A percentile compares a stretch with the other conserved stretches of the same genome.
Evolutionary conservation across 2,113 vertebrate genomes (phyloP).

Genomic region (Corydoras maculifer): DNA sequence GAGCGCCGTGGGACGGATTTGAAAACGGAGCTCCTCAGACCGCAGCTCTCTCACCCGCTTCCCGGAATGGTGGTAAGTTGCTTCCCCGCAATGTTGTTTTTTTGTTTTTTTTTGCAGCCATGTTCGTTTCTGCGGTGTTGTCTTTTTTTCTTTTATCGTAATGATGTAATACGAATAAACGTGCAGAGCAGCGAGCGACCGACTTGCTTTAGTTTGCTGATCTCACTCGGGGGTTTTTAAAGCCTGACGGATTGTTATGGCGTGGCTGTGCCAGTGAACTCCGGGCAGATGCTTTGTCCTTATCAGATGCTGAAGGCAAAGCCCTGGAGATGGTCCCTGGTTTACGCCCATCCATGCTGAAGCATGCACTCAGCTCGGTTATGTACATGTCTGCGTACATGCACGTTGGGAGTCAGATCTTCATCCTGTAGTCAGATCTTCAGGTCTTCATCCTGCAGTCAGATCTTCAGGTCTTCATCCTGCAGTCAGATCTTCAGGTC

Average conservation of each 20-base stretch:
- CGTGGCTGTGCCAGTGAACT: not conserved
- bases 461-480: too few species aligned
- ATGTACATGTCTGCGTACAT: not conserved
- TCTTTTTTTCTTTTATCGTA: not conserved
- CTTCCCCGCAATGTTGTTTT: not conserved
- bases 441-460: too few species aligned
- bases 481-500: too few species aligned
- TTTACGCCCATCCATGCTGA: constrained; percentile 32
- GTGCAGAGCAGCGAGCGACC: too few species aligned
- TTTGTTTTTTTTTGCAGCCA: not conserved
- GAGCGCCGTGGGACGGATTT: constrained; percentile 24
- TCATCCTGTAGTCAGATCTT: too few species aligned
- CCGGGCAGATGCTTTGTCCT: constrained; percentile 6
- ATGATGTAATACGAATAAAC: not conserved
- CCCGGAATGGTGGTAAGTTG: constrained; percentile 45
- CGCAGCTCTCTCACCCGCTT: constrained; percentile 35
- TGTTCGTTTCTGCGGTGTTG: not conserved
- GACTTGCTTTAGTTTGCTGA: not conserved
- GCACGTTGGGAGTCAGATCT: too few species aligned
- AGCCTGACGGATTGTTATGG: not conserved
- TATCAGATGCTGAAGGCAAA: constrained; percentile 19
- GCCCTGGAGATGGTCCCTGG: constrained; percentile 24
- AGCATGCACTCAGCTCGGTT: not conserved
- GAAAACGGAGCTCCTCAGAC: constrained; percentile 36
- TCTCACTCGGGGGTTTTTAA: too few species aligned